A percentile compares a stretch with the other conserved stretches of the same genome.
Evolutionary conservation across 2,113 vertebrate species (phyloP).

Genomic region (cat (Felis catus)): DNA sequence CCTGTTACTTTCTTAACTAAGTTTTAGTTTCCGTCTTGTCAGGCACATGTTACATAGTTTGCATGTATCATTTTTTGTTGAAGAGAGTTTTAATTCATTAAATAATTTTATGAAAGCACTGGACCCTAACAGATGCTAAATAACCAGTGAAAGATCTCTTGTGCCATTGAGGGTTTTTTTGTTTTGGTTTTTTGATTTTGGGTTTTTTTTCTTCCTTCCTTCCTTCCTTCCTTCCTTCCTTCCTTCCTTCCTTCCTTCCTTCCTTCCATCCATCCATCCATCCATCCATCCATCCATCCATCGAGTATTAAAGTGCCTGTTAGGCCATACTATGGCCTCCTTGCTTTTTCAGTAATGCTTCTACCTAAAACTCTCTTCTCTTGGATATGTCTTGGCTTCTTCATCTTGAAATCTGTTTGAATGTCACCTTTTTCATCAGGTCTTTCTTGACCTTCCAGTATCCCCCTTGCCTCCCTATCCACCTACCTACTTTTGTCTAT

Average conservation of each 20-base stretch:
- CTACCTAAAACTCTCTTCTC: neutral
- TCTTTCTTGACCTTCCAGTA: neutral
- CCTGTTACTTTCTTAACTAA: neutral
- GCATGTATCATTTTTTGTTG: neutral
- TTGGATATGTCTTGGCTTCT: neutral
- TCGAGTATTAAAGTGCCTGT: neutral
- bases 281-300: no score
- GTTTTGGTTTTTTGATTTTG: no score
- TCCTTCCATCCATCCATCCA: no score
- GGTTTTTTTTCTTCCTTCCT: no score
- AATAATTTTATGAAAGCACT: constrained; percentile 19
- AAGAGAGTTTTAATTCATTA: neutral
- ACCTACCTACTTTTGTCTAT: neutral
- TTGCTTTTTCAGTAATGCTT: neutral
- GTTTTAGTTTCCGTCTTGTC: neutral
- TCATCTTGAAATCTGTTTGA: neutral
- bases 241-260: no score
- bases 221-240: fast-evolving
- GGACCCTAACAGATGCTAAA: neutral
- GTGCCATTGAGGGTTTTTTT: neutral
- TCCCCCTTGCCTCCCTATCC: neutral
- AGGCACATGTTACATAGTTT: neutral
- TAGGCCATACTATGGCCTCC: neutral
- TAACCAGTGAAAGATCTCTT: neutral
- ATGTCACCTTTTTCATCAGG: neutral